These are phyloP conservation scores for Neuroscelio doddi DNA, from an alignment of 2,888 invertebrate species.

Conservation along the genomic window DNA sequence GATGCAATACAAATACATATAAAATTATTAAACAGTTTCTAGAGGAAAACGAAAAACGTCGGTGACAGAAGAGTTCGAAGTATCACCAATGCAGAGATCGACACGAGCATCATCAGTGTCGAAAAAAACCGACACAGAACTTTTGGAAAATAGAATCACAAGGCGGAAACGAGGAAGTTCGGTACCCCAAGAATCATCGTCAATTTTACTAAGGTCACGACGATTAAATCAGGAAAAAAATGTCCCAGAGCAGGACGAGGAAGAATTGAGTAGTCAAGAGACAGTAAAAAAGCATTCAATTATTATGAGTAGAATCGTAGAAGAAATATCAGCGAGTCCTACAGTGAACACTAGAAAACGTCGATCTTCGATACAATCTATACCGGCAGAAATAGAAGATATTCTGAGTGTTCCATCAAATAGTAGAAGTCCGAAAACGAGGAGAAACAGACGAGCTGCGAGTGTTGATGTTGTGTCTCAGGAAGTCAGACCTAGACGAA, in stretches of 20 bases:
- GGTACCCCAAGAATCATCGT: conserved; percentile 54
- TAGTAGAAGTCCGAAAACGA: conserved; percentile 7
- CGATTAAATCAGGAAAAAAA: conserved; percentile 38
- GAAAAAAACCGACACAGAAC: conserved; percentile 11
- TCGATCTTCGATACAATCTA: conserved; percentile 56
- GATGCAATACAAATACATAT: too few relatives aligned
- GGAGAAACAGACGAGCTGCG: conserved; percentile 54
- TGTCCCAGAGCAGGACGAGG: background rate
- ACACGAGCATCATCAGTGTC: conserved; percentile 29
- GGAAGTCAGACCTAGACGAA: conserved; percentile 38
- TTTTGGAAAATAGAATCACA: background rate
- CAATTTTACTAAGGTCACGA: conserved; percentile 27
- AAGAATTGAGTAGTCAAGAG: background rate
- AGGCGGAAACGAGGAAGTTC: conserved; percentile 55
- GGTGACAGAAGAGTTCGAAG: conserved; percentile 3
- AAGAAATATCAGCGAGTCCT: conserved; percentile 36
- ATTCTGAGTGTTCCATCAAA: conserved; percentile 29
- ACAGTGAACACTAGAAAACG: conserved; percentile 53
- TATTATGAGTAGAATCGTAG: too few relatives aligned
- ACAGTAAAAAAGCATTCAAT: background rate
- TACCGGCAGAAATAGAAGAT: conserved; percentile 62
- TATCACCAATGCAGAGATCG: conserved; percentile 2
- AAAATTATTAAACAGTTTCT: conserved; percentile 1
- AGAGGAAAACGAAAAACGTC: conserved; percentile 13
- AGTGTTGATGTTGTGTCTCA: conserved; percentile 53